Evolutionary conservation across 2,797 vertebrate genomes (phyloP), one percentile per base, ranked within the genome.

Genomic region (Podargus strigoides): DNA sequence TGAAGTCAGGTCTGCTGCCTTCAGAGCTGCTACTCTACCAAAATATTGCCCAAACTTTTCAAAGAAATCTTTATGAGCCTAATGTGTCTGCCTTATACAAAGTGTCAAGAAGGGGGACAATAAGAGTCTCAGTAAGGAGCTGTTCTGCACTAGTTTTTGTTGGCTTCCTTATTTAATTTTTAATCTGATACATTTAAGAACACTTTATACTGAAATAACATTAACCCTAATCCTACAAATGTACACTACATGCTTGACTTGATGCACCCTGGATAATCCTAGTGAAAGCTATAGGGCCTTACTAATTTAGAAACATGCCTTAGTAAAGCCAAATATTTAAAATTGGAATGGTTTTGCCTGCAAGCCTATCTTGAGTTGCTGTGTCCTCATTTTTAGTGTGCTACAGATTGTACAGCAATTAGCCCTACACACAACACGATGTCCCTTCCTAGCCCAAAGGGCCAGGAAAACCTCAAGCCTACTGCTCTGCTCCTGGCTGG

Each of bases 121-220:
- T n/a, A n/a, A 8, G 11, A 59, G 50, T 18, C 28, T 67, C 70
- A 76, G 9, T 37, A 74, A 88, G 37, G 32, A 85, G 13, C 46
- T 85, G 42, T 59, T 84, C 47, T 88, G 21, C n/a, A 32, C 32
- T 42, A 32, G 49, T 37, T 90, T 87, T 84, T 86, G n/a, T 55
- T 84, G 66, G 24, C 27, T 81, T 87, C n/a, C 47, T 93, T 66
- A 15, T 69, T 92, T 94, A 86, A 85, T 93, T 77, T 97, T 76
- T 85, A 75, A 91, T 63, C 50, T 39, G 50, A 84, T 81, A 79
- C 3, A 17, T 73, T 92, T 91, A 78, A 93, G 67, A 93, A 63
- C 58, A n/a, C 12, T 60, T 81, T 59, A 10, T 34, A 66, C 66
- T 81, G 72, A 89, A 93, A 64, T 39, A 84, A 72, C 39, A 30